Conservation (phyloP, 2,113 vertebrate species). For the Chaetodon trifascialis region DNA sequence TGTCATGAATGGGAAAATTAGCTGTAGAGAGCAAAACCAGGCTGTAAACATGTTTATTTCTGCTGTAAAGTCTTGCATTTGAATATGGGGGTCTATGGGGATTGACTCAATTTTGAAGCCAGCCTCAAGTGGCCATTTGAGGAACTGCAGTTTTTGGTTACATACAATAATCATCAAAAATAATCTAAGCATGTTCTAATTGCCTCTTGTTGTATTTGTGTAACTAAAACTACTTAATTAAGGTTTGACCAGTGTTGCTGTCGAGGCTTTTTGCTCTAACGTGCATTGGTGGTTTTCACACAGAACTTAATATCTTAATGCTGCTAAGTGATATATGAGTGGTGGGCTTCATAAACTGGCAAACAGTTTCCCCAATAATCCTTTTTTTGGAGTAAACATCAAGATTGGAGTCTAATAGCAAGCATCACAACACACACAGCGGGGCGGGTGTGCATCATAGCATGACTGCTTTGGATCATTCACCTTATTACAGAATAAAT, state of each 20-base stretch:
- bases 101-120: too few species aligned
- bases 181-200: not conserved
- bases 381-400: conserved; percentile 7
- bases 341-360: not conserved
- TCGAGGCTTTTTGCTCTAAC: not conserved
- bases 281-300: not conserved
- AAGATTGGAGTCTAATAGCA: conserved; percentile 8
- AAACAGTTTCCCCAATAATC: conserved; percentile 33
- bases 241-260: not conserved
- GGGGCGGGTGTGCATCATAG: conserved; percentile 9
- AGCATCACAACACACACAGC: conserved; percentile 1
- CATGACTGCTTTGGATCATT: conserved; percentile 19
- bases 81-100: too few species aligned
- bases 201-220: not conserved
- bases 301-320: not conserved
- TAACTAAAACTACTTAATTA: not conserved
- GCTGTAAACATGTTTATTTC: too few species aligned
- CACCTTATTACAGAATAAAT: conserved; percentile 14
- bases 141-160: too few species aligned
- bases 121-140: too few species aligned
- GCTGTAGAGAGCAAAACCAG: too few species aligned
- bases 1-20: not conserved
- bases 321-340: not conserved
- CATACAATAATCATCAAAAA: not conserved
- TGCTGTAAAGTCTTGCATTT: too few species aligned